Percentiles rank a stretch among this genome's conserved stretches.
phyloP scores from a whole-genome alignment of 2,797 vertebrate genomes.

The Sebastes oblongus region DNA sequence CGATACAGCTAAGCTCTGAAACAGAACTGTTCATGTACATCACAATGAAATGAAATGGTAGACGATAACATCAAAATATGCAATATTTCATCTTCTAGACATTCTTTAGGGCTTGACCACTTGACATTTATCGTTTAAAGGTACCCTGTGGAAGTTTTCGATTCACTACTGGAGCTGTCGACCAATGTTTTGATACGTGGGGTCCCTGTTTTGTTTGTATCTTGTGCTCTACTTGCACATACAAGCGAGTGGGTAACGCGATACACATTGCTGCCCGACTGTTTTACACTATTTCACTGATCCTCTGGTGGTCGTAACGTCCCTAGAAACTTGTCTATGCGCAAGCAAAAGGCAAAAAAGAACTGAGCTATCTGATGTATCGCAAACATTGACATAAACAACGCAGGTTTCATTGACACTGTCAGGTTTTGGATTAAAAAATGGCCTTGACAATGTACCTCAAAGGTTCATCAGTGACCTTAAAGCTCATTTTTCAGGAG shows the following conservation, averaged over 20 bases:
- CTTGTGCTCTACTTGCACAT: background rate
- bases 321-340: background rate
- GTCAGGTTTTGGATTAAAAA: background rate
- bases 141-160: background rate
- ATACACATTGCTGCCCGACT: background rate
- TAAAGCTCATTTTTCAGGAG: background rate
- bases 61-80: background rate
- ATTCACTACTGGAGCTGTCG: background rate
- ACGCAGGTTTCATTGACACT: background rate
- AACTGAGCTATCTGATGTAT: no score
- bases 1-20: conserved; percentile 15
- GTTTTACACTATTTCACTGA: background rate
- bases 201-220: background rate
- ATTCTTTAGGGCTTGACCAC: background rate
- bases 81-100: background rate
- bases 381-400: background rate
- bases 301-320: background rate
- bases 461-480: background rate
- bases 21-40: background rate
- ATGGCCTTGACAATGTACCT: background rate
- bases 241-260: background rate
- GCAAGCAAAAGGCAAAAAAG: background rate
- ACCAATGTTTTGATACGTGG: background rate
- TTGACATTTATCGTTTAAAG: background rate
- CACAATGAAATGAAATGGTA: background rate